phyloP scores from a whole-genome alignment of 2,888 invertebrate species.

The Leucania comma region DNA sequence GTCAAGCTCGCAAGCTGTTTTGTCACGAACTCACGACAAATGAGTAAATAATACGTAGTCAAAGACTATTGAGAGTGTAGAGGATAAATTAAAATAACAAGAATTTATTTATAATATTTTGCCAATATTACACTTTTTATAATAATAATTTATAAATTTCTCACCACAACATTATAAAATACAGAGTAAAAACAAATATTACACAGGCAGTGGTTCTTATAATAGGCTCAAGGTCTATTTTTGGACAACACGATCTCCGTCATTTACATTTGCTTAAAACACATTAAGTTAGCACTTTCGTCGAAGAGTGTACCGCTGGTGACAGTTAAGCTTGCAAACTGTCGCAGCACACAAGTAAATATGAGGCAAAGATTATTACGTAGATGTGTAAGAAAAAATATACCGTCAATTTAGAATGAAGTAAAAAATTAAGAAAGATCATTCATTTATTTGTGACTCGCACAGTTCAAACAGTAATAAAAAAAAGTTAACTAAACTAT shows the following conservation, averaged over 20 bases:
- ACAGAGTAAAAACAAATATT: no score
- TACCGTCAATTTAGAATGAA: not conserved
- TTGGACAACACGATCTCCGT: no score
- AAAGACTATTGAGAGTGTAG: conserved; percentile 21
- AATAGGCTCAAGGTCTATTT: no score
- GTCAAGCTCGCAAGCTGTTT: conserved; percentile 22
- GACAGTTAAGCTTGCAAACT: conserved; percentile 74
- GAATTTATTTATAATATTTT: not conserved
- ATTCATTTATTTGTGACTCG: no score
- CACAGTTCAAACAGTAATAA: no score
- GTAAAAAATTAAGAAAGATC: not conserved
- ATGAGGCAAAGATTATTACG: conserved; percentile 64
- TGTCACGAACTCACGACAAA: conserved; percentile 42
- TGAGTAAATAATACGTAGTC: conserved; percentile 15
- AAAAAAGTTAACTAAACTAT: no score
- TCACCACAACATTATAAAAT: no score
- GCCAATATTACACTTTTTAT: not conserved
- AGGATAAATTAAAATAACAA: conserved; percentile 3
- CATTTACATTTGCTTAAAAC: not conserved
- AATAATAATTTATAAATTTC: no score
- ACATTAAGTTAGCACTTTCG: conserved; percentile 39
- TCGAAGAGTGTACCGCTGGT: conserved; percentile 59
- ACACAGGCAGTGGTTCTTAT: no score
- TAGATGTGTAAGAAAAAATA: conserved; percentile 40
- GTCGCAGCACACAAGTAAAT: conserved; percentile 69